Percentiles rank a stretch among this genome's conserved stretches.
Evolutionary conservation across 2,113 vertebrate genomes (phyloP).

Genomic region (Morphnarchus princeps): DNA sequence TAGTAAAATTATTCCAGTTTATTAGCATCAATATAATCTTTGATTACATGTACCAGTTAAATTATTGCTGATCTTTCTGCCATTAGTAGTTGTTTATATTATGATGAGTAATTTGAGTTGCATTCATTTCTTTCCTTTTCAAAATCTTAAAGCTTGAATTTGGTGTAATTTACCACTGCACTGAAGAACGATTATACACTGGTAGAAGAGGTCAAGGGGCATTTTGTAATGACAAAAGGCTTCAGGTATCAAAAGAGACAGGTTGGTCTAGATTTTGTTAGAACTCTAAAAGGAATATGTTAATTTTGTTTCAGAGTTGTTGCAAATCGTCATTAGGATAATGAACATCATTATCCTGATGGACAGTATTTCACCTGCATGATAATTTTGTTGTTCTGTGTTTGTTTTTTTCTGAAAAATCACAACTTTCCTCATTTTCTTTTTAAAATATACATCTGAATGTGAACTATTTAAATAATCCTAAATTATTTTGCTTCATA

Average conservation of each 20-base stretch:
- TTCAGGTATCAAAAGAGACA: conserved; percentile 82
- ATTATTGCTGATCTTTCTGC: conserved; percentile 60
- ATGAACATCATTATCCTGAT: conserved; percentile 37
- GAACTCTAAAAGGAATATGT: conserved; percentile 54
- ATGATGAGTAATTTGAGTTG: conserved; percentile 61
- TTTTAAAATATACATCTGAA: not conserved
- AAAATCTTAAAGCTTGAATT: conserved; percentile 81
- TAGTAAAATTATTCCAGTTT: conserved; percentile 26
- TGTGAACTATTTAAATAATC: not conserved
- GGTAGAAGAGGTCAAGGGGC: conserved; percentile 84
- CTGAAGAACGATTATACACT: conserved; percentile 84
- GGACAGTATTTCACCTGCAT: conserved; percentile 29
- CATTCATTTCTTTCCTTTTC: conserved; percentile 60
- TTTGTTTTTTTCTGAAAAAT: conserved; percentile 30
- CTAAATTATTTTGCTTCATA: not conserved
- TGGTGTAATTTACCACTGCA: conserved; percentile 88
- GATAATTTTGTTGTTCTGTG: conserved; percentile 39
- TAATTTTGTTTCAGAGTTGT: conserved; percentile 66
- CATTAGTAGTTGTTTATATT: conserved; percentile 65
- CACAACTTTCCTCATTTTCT: conserved; percentile 6
- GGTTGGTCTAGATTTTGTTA: conserved; percentile 72
- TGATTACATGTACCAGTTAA: conserved; percentile 51
- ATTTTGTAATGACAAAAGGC: conserved; percentile 84
- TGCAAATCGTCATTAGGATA: conserved; percentile 58
- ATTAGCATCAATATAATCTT: conserved; percentile 31